Base-by-base conservation (phyloP, 2,797 vertebrate species). In the Meda fulgida region DNA sequence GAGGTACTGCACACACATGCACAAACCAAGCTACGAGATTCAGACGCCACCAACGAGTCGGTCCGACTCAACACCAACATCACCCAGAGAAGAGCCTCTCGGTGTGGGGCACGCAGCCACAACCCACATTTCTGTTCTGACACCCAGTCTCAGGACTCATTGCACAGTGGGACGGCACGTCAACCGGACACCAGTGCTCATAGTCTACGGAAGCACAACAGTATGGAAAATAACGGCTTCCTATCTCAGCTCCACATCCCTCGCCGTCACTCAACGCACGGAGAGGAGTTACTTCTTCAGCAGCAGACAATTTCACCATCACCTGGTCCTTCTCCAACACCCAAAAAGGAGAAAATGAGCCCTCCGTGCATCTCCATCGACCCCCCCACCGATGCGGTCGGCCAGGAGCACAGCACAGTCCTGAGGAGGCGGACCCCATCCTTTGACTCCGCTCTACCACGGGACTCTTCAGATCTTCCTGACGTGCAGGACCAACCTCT, bases 341-440 rank as follows among this genome's bases (percentile, higher is more conserved):
- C 95, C 89, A 95, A 96, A 91, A 98, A 98, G 93, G 96, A 97
- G 93, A 97, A 98, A 90, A 94, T 96, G 96, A 99, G 97, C 89
- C 96, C 96, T 0, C 96, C 96, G 1, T 96, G 96, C 88, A 96
- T 96, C 87, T 96, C 96, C 75, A 92, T 96, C 84, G 95, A 96
- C 43, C 96, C 95, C 87, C 98, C 97, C 1, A 87, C 93, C 1
- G 97, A 97, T 80, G 94, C 94, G 0, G 92, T 94, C 77, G 88
- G 93, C 75, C 95, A 96, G 40, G 97, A 97, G 91, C 96, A 94
- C 90, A 92, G 93, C 86, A 94, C 94, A 63, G 93, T 98, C 86
- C 91, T 96, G 87, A 92, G 97, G 76, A 94, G 97, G 83, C 91
- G 97, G 89, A 98, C 97, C 71, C 96, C 97, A 0, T 99, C 97